Percentiles rank a stretch among this genome's conserved stretches.
Evolutionary conservation across 2,797 vertebrate genomes (phyloP).

Genomic region (Malurus leucopterus): DNA sequence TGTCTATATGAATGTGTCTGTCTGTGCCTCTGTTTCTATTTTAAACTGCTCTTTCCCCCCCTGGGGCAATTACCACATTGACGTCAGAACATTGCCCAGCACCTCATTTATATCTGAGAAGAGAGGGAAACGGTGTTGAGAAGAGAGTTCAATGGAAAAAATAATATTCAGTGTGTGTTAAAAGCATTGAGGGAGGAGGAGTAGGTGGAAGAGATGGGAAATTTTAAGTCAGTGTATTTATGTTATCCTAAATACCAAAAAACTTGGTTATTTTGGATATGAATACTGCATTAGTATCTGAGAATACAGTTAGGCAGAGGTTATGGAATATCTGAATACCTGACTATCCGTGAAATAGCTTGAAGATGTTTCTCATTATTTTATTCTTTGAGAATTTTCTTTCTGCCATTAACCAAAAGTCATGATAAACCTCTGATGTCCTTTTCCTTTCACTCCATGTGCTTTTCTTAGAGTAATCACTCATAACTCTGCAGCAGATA

Average conservation of each 20-base stretch:
- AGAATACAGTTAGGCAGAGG: neutral
- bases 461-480: neutral
- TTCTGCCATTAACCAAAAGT: neutral
- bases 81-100: slow-evolving; percentile 51
- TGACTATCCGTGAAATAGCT: neutral
- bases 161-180: slow-evolving; percentile 49
- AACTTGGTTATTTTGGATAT: neutral
- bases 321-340: neutral
- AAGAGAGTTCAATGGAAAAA: slow-evolving; percentile 53
- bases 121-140: slow-evolving; percentile 26
- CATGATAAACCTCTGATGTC: neutral
- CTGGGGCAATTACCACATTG: slow-evolving; percentile 42
- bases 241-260: slow-evolving; percentile 26
- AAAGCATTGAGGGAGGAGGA: slow-evolving; percentile 37
- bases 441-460: neutral
- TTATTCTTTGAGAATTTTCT: neutral
- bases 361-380: neutral
- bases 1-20: slow-evolving; percentile 25
- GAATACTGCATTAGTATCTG: neutral
- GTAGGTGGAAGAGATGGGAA: slow-evolving; percentile 34
- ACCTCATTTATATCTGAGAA: slow-evolving; percentile 55
- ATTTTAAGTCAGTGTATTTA: slow-evolving; percentile 39
- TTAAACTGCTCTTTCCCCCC: slow-evolving; percentile 16
- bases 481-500: neutral
- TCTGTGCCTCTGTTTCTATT: slow-evolving; percentile 26